A percentile compares a stretch with the other conserved stretches of the same genome.
Conservation (phyloP, 2,113 vertebrate genomes). For the Ginglymostoma cirratum region DNA sequence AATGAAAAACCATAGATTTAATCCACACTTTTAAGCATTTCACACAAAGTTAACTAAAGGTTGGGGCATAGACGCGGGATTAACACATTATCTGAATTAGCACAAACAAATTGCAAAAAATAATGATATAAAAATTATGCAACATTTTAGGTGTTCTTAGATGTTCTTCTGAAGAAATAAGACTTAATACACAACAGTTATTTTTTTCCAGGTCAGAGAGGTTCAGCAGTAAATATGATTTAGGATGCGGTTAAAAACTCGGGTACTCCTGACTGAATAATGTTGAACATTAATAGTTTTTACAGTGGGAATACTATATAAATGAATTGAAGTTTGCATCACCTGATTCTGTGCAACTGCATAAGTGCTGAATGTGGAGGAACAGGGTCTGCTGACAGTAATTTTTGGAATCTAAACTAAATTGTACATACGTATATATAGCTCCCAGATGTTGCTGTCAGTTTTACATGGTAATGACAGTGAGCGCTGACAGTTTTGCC, state of each 20-base stretch:
- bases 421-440: neutral
- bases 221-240: too few species aligned
- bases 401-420: neutral
- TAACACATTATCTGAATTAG: neutral
- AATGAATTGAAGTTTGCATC: neutral
- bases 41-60: neutral
- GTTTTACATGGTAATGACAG: neutral
- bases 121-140: neutral
- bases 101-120: neutral
- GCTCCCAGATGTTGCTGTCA: neutral
- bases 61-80: neutral
- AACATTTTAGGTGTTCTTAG: too few species aligned
- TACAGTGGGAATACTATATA: too few species aligned
- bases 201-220: too few species aligned
- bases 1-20: neutral
- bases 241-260: too few species aligned
- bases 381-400: neutral
- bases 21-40: neutral
- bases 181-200: too few species aligned
- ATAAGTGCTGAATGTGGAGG: too few species aligned
- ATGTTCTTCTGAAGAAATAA: too few species aligned
- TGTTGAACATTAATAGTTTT: too few species aligned
- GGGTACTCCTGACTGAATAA: too few species aligned
- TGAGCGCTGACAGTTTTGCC: too few species aligned
- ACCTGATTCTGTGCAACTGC: too few species aligned